A percentile compares a stretch with the other conserved stretches of the same genome.
phyloP scores from a whole-genome alignment of 1,140 invertebrate genomes.

The Sycophaga agraensis region DNA sequence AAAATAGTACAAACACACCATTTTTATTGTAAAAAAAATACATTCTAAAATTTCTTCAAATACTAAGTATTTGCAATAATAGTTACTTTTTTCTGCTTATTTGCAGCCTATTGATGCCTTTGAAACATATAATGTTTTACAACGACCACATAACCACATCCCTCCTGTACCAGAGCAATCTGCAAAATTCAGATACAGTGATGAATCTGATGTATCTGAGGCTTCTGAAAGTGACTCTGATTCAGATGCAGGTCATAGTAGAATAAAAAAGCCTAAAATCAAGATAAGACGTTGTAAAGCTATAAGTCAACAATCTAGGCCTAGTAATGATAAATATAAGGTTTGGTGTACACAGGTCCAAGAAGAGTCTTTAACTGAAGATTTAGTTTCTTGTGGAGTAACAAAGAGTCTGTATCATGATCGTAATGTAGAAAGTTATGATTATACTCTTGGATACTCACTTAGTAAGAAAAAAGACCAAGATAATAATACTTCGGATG shows the following conservation, averaged over 20 bases:
- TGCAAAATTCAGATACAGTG: constrained; percentile 49
- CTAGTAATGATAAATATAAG: constrained; percentile 61
- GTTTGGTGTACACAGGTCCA: constrained; percentile 65
- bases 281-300: constrained; percentile 48
- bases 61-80: not conserved
- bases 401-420: constrained; percentile 57
- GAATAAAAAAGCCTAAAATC: constrained; percentile 48
- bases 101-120: constrained; percentile 46
- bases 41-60: not conserved
- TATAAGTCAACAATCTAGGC: constrained; percentile 32
- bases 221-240: constrained; percentile 59
- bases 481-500: constrained; percentile 55
- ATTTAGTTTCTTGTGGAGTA: constrained; percentile 63
- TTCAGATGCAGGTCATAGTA: constrained; percentile 41
- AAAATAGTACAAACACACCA: not conserved
- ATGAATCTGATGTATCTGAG: constrained; percentile 50
- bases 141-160: constrained; percentile 43
- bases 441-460: constrained; percentile 51
- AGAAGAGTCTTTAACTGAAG: constrained; percentile 64
- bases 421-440: constrained; percentile 65
- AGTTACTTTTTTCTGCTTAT: not conserved
- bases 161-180: constrained; percentile 32
- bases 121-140: constrained; percentile 48
- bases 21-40: not conserved
- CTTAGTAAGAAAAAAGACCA: constrained; percentile 39